phyloP scores from a whole-genome alignment of 2,888 invertebrate species.

The Piscicola geometra region DNA sequence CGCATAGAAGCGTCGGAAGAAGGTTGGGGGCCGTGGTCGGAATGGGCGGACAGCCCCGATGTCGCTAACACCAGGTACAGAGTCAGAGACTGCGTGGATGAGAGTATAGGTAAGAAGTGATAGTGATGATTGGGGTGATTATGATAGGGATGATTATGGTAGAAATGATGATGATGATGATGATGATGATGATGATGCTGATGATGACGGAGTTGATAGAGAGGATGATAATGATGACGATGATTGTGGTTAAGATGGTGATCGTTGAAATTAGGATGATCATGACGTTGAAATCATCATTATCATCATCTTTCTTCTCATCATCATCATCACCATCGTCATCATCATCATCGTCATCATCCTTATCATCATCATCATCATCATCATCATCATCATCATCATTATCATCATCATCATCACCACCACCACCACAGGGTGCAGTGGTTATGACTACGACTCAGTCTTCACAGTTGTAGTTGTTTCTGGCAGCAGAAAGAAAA shows the following conservation, averaged over 20 bases:
- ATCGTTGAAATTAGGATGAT: no score
- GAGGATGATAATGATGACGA: no score
- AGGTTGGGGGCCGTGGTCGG: background rate
- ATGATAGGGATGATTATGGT: background rate
- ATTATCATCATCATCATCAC: background rate
- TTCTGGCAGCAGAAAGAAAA: background rate
- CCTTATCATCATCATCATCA: background rate
- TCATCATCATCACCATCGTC: background rate
- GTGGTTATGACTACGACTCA: background rate
- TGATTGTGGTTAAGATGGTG: no score
- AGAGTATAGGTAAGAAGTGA: background rate
- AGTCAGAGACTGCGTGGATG: background rate
- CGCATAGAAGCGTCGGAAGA: background rate
- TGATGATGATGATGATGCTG: no score
- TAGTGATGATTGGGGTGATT: no score
- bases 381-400: background rate
- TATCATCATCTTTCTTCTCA: background rate
- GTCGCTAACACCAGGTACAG: background rate
- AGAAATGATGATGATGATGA: background rate
- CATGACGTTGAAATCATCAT: no score
- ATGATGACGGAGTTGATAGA: no score
- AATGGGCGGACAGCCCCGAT: background rate
- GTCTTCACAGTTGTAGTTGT: background rate
- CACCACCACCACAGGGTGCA: no score
- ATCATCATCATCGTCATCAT: slow-evolving; percentile 5